These are phyloP conservation scores for Linurgus olivaceus DNA, from an alignment of 2,797 vertebrate species.

Conservation along the genomic window DNA sequence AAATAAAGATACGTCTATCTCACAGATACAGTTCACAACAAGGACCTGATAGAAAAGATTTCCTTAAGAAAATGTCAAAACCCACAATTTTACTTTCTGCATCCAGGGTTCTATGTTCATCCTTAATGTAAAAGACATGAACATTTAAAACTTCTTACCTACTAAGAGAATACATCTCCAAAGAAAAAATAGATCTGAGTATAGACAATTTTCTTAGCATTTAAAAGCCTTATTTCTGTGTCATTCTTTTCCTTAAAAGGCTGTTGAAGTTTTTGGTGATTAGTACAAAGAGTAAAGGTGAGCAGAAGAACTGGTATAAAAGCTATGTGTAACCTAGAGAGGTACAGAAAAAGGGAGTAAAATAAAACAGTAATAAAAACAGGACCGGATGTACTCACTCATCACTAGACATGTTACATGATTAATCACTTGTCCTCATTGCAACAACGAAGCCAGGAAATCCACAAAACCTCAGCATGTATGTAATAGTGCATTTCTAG, in stretches of 20 bases:
- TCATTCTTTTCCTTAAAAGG: background rate
- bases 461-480: conserved; percentile 68
- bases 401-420: conserved; percentile 35
- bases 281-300: background rate
- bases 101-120: background rate
- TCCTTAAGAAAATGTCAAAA: background rate
- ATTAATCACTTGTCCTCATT: conserved; percentile 62
- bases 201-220: background rate
- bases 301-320: background rate
- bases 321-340: background rate
- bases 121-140: background rate
- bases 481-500: conserved; percentile 63
- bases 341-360: background rate
- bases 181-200: background rate
- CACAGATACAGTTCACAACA: background rate
- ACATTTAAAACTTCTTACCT: background rate
- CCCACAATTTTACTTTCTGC: background rate
- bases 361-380: conserved; percentile 21
- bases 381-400: conserved; percentile 39
- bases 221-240: background rate
- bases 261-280: background rate
- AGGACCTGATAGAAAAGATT: background rate
- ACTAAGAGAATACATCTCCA: background rate
- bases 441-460: conserved; percentile 67
- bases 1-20: background rate